Base-by-base conservation (phyloP, 2,888 invertebrate species). In the Zeuzera pyrina region DNA sequence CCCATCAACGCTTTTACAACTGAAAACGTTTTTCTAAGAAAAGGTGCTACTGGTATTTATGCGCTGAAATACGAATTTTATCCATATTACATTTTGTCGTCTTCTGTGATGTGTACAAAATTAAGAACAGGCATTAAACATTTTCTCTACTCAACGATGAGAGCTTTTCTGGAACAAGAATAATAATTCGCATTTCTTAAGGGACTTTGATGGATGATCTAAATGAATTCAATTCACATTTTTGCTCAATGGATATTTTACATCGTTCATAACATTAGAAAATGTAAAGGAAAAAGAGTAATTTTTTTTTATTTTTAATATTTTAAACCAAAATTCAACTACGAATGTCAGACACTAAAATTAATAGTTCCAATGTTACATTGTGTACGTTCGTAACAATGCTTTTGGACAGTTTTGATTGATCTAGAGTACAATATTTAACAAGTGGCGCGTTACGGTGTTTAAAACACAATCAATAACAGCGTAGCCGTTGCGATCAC, bases 121-220 rank as follows among this genome's bases (percentile, higher is more conserved):
- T 64, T 51, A 53, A 45, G 47, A 53, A 48, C 52, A 48, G 54
- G 60, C 58, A 61, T 57, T 58, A 57, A 14, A 59, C 50, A 55
- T 52, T 45, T 49, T 42, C 47, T 34, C 36, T 52, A 41, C 50
- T 52, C 47, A 45, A 42, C 44, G 47, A 51, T 39, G 49, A 57
- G 43, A 49, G 52, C 33, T 51, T 59, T 57, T 52, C 35, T 43
- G 35, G 47, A 51, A 55, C 39, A 54, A 50, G 52, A 55, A 53
- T 50, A 53, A 55, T 58, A 60, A 57, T 62, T 55, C 47, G 37
- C 46, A 47, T 56, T 60, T 52, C 50, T 43, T 45, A 48, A 48
- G 38, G 50, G 61, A 61, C 59, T 63, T 64, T 72, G 72, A 72
- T 72, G 69, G 69, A 72, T 70, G 63, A 59, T 63, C 50, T 46